Evolutionary conservation across 2,888 invertebrate species (phyloP), one percentile per base, ranked within the genome.

Genomic region (Siphonodentalium dalli): DNA sequence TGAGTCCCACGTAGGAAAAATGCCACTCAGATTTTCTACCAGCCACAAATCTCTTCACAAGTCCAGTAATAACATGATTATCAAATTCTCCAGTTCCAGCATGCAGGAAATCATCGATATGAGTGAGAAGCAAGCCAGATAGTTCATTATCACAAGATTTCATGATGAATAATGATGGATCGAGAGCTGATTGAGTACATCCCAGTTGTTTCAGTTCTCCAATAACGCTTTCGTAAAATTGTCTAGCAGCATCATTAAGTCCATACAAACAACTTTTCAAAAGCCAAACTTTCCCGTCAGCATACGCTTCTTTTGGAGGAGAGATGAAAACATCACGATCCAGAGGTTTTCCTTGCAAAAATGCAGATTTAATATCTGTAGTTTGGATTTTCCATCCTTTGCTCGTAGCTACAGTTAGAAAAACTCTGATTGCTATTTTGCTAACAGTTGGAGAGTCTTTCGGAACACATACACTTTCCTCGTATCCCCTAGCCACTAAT

Each of bases 341-440:
- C 15, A 62, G 31, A 21, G 45, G 13, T 28, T 62, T 48, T 27
- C 62, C 64, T 44, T 61, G 58, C n/a, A 61, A 31, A 37, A 61
- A 61, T 2, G 58, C 58, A 21, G 41, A 56, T 33, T 65, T 65
- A 18, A 61, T 58, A 40, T 63, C 58, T 6, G 55, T 64, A 11
- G 54, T 54, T 53, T 64, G 59, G 21, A 55, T 23, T 11, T 8
- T 49, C 62, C 64, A 62, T 8, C 47, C 23, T 43, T 56, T 40
- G n/a, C 41, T 48, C n/a, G 59, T 54, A 15, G 39, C 54, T 23
- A 51, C 20, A 18, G 59, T 33, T 7, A 62, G 49, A 41, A 60
- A 45, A 21, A 60, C 49, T 40, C 55, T 47, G 11, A 60, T 51
- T 23, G 54, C 28, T 21, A 45, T 43, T 41, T 59, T 59, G 7